phyloP scores from a whole-genome alignment of 2,113 vertebrate genomes.

The Crotalus viridis region DNA sequence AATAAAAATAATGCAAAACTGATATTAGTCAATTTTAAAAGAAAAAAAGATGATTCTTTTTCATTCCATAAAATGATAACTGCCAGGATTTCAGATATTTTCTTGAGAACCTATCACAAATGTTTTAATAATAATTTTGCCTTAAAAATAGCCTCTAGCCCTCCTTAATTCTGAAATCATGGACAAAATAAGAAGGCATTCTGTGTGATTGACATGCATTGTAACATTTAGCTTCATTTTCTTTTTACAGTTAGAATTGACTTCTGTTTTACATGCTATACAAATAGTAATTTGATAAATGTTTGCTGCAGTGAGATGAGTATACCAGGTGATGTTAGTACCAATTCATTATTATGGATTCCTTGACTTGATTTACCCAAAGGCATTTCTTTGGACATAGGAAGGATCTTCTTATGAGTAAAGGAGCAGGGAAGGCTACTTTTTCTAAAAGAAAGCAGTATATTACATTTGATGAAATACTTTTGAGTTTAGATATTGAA shows the following conservation, averaged over 20 bases:
- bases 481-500: neutral
- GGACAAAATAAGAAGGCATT: neutral
- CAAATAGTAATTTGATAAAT: neutral
- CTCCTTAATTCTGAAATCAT: neutral
- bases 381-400: neutral
- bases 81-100: neutral
- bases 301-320: neutral
- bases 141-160: neutral
- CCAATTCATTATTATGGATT: neutral
- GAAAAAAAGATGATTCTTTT: constrained; percentile 19
- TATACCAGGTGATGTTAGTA: neutral
- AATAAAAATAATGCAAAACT: neutral
- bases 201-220: neutral
- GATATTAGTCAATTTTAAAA: neutral
- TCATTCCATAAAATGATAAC: neutral
- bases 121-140: neutral
- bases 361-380: neutral
- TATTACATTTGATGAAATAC: neutral
- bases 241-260: neutral
- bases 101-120: neutral
- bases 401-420: neutral
- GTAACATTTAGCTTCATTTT: neutral
- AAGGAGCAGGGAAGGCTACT: neutral
- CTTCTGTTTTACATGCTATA: neutral
- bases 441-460: neutral